Percentiles rank a stretch among this genome's conserved stretches.
Evolutionary conservation across 2,888 invertebrate genomes (phyloP).

Genomic region (Leistus spinibarbis): DNA sequence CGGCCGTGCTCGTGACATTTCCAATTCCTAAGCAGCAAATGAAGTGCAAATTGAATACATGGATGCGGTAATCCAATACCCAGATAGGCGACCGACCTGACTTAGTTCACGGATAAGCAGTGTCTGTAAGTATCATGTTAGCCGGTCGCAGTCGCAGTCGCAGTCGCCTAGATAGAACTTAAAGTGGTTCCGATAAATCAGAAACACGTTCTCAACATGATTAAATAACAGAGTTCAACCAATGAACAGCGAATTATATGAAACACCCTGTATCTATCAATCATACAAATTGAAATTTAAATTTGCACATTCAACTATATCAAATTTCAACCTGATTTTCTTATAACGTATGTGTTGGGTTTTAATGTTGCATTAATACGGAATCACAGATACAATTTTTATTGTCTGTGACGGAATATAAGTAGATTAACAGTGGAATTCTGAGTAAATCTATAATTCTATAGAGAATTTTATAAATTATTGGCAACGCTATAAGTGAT

Average conservation of each 20-base stretch:
- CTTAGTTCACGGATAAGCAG: background rate
- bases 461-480: no score
- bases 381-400: no score
- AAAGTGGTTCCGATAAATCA: conserved; percentile 2
- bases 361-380: no score
- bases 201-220: background rate
- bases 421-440: no score
- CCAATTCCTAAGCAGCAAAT: conserved; percentile 34
- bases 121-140: background rate
- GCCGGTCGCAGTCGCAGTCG: no score
- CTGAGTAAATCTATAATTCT: no score
- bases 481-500: no score
- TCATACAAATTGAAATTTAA: background rate
- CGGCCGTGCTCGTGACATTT: conserved; percentile 16
- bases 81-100: background rate
- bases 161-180: background rate
- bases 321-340: background rate
- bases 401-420: no score
- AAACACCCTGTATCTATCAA: background rate
- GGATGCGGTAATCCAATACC: conserved; percentile 6
- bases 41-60: conserved; percentile 22
- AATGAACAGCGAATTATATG: background rate
- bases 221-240: background rate
- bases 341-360: no score
- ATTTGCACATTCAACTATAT: background rate